These are phyloP conservation scores for Monoplex corrugatus DNA, from an alignment of 2,888 invertebrate species.

Conservation along the genomic window DNA sequence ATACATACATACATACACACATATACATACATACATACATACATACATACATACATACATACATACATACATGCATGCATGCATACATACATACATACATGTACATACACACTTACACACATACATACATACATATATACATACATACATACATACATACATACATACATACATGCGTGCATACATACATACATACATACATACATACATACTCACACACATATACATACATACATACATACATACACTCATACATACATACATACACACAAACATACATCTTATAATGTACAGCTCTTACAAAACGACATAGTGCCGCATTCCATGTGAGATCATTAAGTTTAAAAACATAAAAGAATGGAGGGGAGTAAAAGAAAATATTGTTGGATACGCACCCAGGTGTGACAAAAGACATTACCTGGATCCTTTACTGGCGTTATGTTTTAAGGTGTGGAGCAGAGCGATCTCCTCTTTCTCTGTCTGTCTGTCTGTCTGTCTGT, in stretches of 20 bases:
- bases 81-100: not conserved
- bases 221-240: not conserved
- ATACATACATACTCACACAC: not conserved
- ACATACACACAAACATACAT: not conserved
- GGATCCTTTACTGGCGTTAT: too few relatives aligned
- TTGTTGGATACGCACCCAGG: too few relatives aligned
- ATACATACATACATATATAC: conserved; percentile 43
- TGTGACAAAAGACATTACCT: too few relatives aligned
- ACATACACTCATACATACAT: not conserved
- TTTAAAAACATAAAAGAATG: too few relatives aligned
- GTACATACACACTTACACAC: conserved; percentile 11
- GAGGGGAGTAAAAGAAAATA: too few relatives aligned
- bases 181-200: not conserved
- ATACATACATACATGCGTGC: conserved; percentile 8
- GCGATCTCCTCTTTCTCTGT: too few relatives aligned
- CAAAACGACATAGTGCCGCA: too few relatives aligned
- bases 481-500: too few relatives aligned
- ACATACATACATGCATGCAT: conserved; percentile 19
- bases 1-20: conserved; percentile 28
- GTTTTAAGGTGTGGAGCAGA: too few relatives aligned
- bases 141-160: not conserved
- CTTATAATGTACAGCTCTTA: too few relatives aligned
- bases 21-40: conserved; percentile 23
- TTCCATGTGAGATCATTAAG: too few relatives aligned
- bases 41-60: conserved; percentile 1